Evolutionary conservation across 2,113 vertebrate genomes (phyloP).

Genomic region (Ceyx cyanopectus): DNA sequence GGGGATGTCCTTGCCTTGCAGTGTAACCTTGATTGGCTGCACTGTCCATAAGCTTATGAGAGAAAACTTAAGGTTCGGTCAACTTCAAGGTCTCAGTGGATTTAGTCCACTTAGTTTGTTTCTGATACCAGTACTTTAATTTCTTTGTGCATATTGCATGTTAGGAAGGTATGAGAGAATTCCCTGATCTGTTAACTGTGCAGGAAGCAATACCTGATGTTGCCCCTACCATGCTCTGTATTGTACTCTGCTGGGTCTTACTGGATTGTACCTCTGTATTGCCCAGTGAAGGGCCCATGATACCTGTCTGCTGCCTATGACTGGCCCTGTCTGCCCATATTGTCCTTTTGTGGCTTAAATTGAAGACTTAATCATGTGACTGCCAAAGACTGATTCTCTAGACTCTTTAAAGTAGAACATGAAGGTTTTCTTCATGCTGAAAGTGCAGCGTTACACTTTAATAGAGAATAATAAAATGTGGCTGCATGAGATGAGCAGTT

Average conservation of each 20-base stretch:
- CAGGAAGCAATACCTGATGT: neutral
- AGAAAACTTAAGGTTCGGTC: neutral
- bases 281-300: neutral
- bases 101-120: neutral
- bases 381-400: neutral
- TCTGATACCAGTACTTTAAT: neutral
- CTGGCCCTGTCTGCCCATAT: neutral
- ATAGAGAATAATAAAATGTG: slow-evolving; percentile 35
- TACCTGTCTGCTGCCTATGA: neutral
- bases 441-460: neutral
- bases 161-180: neutral
- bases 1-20: neutral
- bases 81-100: neutral
- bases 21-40: neutral
- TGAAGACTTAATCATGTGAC: neutral
- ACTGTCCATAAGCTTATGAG: neutral
- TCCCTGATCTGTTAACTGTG: neutral
- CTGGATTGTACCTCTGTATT: neutral
- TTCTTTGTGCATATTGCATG: neutral
- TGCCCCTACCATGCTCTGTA: neutral
- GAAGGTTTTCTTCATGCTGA: slow-evolving; percentile 26
- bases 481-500: slow-evolving; percentile 41
- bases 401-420: neutral
- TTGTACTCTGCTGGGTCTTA: neutral
- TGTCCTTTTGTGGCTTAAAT: neutral